Percentiles rank a stretch among this genome's conserved stretches.
phyloP scores from a whole-genome alignment of 2,888 invertebrate genomes.

The Nymphalis polychloros region DNA sequence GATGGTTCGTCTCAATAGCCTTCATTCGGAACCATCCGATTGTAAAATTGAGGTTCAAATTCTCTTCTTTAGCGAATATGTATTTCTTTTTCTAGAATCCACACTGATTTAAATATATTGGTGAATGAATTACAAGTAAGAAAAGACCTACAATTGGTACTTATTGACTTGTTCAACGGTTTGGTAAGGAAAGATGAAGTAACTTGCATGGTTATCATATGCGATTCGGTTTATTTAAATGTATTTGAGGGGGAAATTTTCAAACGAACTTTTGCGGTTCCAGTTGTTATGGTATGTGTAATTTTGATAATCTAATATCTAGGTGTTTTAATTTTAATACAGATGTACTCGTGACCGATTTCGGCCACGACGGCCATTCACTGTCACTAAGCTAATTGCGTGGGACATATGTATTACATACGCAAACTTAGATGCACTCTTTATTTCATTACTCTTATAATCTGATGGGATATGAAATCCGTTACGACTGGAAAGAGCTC shows the following conservation, averaged over 20 bases:
- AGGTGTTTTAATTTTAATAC: not conserved
- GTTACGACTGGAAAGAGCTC: too few relatives aligned
- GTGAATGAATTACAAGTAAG: slow-evolving; percentile 50
- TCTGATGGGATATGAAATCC: too few relatives aligned
- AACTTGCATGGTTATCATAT: slow-evolving; percentile 78
- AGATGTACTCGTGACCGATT: not conserved
- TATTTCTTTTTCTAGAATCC: slow-evolving; percentile 43
- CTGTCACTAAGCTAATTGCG: too few relatives aligned
- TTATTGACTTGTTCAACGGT: slow-evolving; percentile 59
- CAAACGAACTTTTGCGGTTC: slow-evolving; percentile 63
- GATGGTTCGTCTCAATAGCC: too few relatives aligned
- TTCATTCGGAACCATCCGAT: too few relatives aligned
- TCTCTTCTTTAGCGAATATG: too few relatives aligned
- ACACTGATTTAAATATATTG: slow-evolving; percentile 49
- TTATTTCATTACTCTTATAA: too few relatives aligned
- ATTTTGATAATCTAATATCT: not conserved
- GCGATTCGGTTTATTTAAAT: slow-evolving; percentile 78
- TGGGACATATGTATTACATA: too few relatives aligned
- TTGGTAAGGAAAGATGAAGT: slow-evolving; percentile 55
- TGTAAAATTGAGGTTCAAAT: too few relatives aligned
- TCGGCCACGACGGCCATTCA: too few relatives aligned
- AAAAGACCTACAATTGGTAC: slow-evolving; percentile 59
- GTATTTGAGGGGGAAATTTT: slow-evolving; percentile 78
- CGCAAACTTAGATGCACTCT: too few relatives aligned
- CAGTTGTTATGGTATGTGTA: slow-evolving; percentile 77